Base-by-base conservation (phyloP, 2,888 invertebrate genomes). In the Limnephilus auricula region DNA sequence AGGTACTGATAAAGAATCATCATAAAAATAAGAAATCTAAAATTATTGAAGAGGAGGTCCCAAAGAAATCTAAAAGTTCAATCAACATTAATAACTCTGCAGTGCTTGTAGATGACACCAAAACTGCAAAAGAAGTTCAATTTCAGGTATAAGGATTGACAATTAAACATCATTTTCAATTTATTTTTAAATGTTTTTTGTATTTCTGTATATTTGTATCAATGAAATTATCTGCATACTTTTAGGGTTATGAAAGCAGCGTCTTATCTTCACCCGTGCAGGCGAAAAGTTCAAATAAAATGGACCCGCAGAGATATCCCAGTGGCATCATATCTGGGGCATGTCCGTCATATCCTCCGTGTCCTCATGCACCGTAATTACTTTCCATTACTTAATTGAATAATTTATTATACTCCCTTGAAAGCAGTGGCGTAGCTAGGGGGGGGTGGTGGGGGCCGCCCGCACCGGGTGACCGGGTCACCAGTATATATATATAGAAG, bases 1-100 rank as follows among this genome's bases (percentile, higher is more conserved):
- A 91, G 91, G 91, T 91, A 12, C 50, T 91, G 31, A 90, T 91
- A 25, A 91, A 91, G 40, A 91, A 91, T 87, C 91, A 91, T 86
- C 91, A 91, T 40, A 90, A 90, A 90, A 90, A 18, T 34, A 90
- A 90, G 90, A 91, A 90, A 90, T 13, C 40, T n/a, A 91, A 91
- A 87, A 40, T 88, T 30, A 30, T 87, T 32, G 79, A 79, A 85
- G 65, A 65, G 50, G 37, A 50, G 80, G 37, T 83, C 25, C 34
- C 31, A 78, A 90, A 86, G 32, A 31, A 34, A 82, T 82, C 34
- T 82, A 34, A 88, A 18, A 90, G 84, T 50, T 65, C 83, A 30
- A 30, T 88, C n/a, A n/a, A 30, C 13, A 10, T 50, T 65, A 37
- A 40, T 18, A 82, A 88, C 78, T 25, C 85, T 84, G 79, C 34